Percentiles rank a stretch among this genome's conserved stretches.
phyloP scores from a whole-genome alignment of 2,797 vertebrate species.

The Pantherophis alleghaniensis region DNA sequence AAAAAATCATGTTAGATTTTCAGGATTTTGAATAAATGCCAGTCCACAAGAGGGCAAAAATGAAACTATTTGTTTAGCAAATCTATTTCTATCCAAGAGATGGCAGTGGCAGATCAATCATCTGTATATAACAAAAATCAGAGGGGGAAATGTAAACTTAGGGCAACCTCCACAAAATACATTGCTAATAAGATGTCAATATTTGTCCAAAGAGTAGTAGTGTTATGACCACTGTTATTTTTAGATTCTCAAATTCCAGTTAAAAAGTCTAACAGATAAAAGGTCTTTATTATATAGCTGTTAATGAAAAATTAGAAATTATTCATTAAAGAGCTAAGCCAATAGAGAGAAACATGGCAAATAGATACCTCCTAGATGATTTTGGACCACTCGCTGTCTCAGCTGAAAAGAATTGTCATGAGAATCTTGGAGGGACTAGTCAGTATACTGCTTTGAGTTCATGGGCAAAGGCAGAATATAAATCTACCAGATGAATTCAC shows the following conservation, averaged over 20 bases:
- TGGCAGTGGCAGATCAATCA: conserved; percentile 38
- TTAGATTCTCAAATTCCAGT: not conserved
- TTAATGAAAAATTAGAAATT: not conserved
- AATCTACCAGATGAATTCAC: not conserved
- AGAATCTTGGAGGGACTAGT: not conserved
- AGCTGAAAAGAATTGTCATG: not conserved
- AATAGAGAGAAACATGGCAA: not conserved
- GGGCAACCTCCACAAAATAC: not conserved
- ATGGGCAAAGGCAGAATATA: not conserved
- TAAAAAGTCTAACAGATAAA: not conserved
- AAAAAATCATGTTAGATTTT: not conserved
- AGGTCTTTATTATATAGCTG: not conserved
- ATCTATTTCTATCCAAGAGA: conserved; percentile 32
- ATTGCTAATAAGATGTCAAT: not conserved
- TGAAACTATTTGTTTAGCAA: not conserved
- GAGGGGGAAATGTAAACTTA: not conserved
- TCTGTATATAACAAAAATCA: not conserved
- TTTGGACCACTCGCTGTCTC: not conserved
- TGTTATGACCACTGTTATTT: not conserved
- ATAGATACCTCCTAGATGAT: not conserved
- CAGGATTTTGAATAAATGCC: not conserved
- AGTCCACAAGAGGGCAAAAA: conserved; percentile 1
- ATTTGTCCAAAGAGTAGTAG: not conserved
- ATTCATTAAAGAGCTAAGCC: not conserved
- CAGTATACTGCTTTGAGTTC: not conserved